Base-by-base conservation (phyloP, 2,888 invertebrate species). In the Oscheius onirici region DNA sequence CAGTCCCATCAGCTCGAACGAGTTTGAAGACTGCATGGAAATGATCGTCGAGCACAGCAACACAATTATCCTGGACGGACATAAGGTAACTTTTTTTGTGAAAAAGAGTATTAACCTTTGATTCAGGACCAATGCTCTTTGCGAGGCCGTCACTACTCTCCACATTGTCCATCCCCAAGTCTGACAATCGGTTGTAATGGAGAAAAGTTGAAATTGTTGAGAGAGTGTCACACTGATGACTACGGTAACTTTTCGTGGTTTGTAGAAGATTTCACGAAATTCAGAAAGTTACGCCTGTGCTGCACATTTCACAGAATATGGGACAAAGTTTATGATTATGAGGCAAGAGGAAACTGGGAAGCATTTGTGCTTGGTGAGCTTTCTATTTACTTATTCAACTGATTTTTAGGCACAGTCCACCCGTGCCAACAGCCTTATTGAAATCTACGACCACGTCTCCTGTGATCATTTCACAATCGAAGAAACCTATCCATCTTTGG, bases 201-300 rank as follows among this genome's bases (percentile, higher is more conserved):
- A 24, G 68, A 78, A 28, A 54, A 60, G 10, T 66, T 78, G 69
- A 46, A 61, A 15, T 28, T 78, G 60, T 63, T 73, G 8, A 51
- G 70, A 20, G 74, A 76, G 20, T 76, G 78, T 34, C 24, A 66
- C 11, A 63, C 66, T 41, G 71, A 75, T 34, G 71, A 75, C 44
- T 65, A 69, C 52, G 73, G 77, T 77, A 24, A 28, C 26, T 52
- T 28, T 43, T 20, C 0, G 8, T 22, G 52, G 5, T n/a, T 6
- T 5, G 2, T 52, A 52, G 13, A 22, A 13, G 8, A n/a, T 52
- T 15, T 20, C 24, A 8, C 11, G 24, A 24, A 51, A 17, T 75
- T 68, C 72, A 78, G 78, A 78, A 51, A 71, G 67, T 34, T 43
- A 71, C 49, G 69, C 71, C 2, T 78, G 78, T 67, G 72, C 74